phyloP scores from a whole-genome alignment of 2,888 invertebrate species.

The Pediacus dermestoides region DNA sequence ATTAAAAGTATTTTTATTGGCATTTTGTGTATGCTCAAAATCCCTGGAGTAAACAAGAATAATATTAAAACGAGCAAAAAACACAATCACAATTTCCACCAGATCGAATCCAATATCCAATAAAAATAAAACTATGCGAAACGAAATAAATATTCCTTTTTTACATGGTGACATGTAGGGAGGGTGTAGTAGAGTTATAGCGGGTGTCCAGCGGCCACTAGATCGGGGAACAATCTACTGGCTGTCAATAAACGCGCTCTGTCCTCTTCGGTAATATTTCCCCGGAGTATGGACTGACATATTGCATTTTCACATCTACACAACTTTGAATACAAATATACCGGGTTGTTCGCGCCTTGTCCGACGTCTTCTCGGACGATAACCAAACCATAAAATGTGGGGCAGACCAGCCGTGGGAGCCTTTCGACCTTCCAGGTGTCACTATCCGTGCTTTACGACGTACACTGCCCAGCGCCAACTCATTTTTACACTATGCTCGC shows the following conservation, averaged over 20 bases:
- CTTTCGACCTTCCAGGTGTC: constrained; percentile 42
- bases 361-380: constrained; percentile 24
- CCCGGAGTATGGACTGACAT: constrained; percentile 44
- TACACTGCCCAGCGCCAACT: constrained; percentile 38
- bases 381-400: constrained; percentile 40
- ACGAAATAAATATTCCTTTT: constrained; percentile 46
- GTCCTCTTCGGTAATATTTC: constrained; percentile 49
- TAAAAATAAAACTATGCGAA: constrained; percentile 47
- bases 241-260: constrained; percentile 49
- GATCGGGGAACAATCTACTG: constrained; percentile 50
- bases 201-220: constrained; percentile 47
- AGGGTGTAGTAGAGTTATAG: constrained; percentile 43
- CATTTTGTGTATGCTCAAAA: constrained; percentile 33
- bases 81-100: constrained; percentile 39
- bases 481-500: constrained; percentile 41
- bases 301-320: constrained; percentile 46
- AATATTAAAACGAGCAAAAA: constrained; percentile 37
- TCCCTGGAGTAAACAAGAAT: constrained; percentile 40
- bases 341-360: constrained; percentile 17
- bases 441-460: constrained; percentile 41
- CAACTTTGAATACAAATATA: constrained; percentile 37
- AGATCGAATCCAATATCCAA: constrained; percentile 45
- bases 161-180: constrained; percentile 34
- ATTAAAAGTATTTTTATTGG: constrained; percentile 38
- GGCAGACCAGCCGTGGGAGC: constrained; percentile 42